These are phyloP conservation scores for Dolomedes plantarius DNA, from an alignment of 2,888 invertebrate species.

Conservation along the genomic window DNA sequence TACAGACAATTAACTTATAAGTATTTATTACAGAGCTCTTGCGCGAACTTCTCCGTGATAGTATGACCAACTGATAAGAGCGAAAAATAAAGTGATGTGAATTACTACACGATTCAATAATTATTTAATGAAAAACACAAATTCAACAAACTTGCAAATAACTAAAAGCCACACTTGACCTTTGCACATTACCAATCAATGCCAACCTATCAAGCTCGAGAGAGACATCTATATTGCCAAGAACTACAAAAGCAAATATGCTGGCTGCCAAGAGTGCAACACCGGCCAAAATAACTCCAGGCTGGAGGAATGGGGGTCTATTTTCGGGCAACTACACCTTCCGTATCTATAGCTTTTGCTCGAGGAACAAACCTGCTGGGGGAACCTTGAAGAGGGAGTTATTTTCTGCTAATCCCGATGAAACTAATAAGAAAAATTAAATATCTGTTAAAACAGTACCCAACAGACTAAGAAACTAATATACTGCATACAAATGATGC, in stretches of 20 bases:
- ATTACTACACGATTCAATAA: no score
- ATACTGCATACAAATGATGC: no score
- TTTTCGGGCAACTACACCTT: conserved; percentile 66
- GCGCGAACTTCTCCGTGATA: no score
- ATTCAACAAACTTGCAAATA: no score
- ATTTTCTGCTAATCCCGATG: conserved; percentile 8
- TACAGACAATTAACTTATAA: no score
- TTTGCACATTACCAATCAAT: neutral
- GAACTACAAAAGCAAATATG: conserved; percentile 57
- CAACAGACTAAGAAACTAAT: no score
- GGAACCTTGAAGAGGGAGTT: conserved; percentile 16
- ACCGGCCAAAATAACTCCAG: conserved; percentile 61
- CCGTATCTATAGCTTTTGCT: conserved; percentile 50
- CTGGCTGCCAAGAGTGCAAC: conserved; percentile 33
- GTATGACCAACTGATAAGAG: no score
- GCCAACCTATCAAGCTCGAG: neutral
- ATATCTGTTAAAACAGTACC: neutral
- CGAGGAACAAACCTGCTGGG: conserved; percentile 2
- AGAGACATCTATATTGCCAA: conserved; percentile 45
- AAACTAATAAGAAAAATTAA: conserved; percentile 8
- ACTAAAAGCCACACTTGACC: neutral
- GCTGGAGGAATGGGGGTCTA: conserved; percentile 46
- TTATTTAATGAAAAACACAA: no score
- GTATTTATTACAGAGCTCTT: no score
- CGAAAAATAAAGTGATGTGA: no score